Conservation (phyloP, 92 coral and sea anemone genomes). For the Desmophyllum pertusum region DNA sequence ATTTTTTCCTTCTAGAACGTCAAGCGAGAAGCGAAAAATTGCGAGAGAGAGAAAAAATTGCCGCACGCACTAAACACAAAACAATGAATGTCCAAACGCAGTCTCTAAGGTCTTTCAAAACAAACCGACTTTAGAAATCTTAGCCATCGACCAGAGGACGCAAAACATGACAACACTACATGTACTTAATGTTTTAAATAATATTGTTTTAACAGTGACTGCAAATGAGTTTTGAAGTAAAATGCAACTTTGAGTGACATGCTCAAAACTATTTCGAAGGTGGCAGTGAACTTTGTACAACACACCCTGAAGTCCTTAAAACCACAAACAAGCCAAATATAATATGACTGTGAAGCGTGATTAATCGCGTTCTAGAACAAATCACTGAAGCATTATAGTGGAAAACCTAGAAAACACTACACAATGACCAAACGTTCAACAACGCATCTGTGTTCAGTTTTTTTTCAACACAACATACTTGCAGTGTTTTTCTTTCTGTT, state of each 20-base stretch:
- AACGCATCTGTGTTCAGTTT: not conserved
- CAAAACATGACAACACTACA: not conserved
- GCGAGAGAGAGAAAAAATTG: too few species aligned
- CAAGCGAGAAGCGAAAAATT: too few species aligned
- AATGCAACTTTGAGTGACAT: not conserved
- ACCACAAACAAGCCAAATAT: not conserved
- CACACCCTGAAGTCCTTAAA: not conserved
- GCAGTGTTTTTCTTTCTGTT: not conserved
- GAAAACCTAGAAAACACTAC: not conserved
- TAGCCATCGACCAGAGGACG: not conserved
- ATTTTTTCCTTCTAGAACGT: not conserved
- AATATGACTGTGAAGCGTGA: not conserved
- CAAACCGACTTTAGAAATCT: not conserved
- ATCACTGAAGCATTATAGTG: constrained; percentile 6
- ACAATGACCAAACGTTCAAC: not conserved
- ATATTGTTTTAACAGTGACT: too few species aligned
- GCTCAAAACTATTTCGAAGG: not conserved
- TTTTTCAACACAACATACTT: not conserved
- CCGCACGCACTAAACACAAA: not conserved
- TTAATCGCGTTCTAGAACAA: constrained; percentile 24
- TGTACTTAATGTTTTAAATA: too few species aligned
- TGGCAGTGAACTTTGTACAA: not conserved
- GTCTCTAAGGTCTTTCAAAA: not conserved
- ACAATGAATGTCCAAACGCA: not conserved
- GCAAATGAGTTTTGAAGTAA: too few species aligned